Base-by-base conservation (phyloP, 2,888 invertebrate genomes). In the Rhyacophila evoluta region DNA sequence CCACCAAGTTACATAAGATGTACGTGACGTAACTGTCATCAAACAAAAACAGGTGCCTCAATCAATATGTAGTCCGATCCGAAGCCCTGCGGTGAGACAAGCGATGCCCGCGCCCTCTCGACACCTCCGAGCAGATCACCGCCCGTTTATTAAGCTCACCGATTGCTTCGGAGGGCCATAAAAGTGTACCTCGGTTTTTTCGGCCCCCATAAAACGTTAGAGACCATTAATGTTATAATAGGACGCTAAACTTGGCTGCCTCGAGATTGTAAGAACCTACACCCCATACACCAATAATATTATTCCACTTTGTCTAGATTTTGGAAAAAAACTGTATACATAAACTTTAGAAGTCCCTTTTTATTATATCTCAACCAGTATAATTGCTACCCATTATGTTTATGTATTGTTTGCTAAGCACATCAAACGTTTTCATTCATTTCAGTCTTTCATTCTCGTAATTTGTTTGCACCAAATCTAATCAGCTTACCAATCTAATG, bases 111-210 rank as follows among this genome's bases (percentile, higher is more conserved):
- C 55, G 19, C 19, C 55, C 55, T 19, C 55, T 55, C 55, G 55
- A 55, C 55, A 55, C 55, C 55, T 55, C 55, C 55, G 55, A 55
- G 19, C 55, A 55, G 55, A 55, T 55, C 29, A 33, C 29, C 29
- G 29, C 29, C 29, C 29, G 29, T 33, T 33, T 55, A 55, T 55
- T 55, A 55, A 19, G 55, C 55, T 15, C 55, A 19, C 15, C 55
- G 55, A 55, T 55, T 55, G 55, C 55, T 55, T 55, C 55, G 55
- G 55, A 55, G 55, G 55, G 55, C 55, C 5, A 55, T 55, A 55
- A 55, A 55, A 25, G 15, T 55, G 55, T 55, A 55, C 55, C 55
- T n/a, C 25, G 55, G 55, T 19, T 55, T 55, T 55, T 55, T 55
- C 55, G 55, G 25, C 55, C 55, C 55, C 55, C 19, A 55, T 55